Percentiles rank a stretch among this genome's conserved stretches.
These are phyloP conservation scores for Rugalucina vietnamica DNA, from an alignment of 2,888 invertebrate species.

Conservation along the genomic window DNA sequence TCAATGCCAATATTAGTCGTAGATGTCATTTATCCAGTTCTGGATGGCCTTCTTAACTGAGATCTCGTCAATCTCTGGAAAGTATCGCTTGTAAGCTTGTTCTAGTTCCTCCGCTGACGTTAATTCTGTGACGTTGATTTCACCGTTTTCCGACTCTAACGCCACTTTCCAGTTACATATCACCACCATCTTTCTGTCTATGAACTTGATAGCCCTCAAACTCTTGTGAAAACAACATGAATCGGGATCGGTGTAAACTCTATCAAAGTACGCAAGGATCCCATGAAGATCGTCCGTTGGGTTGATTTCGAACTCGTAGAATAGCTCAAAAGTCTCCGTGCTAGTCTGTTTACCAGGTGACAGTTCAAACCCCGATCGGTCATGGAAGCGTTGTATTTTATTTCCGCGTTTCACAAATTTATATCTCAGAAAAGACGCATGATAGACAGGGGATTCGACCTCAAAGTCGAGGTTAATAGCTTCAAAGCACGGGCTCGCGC, in stretches of 20 bases:
- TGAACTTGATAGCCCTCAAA: background rate
- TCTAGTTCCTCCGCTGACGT: background rate
- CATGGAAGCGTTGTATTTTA: background rate
- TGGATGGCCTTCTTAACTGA: background rate
- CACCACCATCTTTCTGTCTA: background rate
- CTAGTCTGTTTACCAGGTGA: background rate
- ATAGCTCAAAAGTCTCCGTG: background rate
- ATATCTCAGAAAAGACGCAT: background rate
- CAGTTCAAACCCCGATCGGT: background rate
- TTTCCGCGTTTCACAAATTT: background rate
- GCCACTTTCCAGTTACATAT: background rate
- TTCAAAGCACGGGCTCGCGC: background rate
- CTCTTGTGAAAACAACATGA: background rate
- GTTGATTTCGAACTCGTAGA: background rate
- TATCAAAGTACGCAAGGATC: background rate
- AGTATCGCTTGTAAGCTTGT: background rate
- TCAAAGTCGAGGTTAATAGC: background rate
- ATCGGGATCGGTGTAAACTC: background rate
- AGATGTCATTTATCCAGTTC: background rate
- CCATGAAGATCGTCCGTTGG: background rate
- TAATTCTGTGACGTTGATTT: background rate
- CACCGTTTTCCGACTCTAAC: background rate
- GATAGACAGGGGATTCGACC: background rate
- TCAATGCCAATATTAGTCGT: too few relatives aligned
- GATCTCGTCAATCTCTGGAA: background rate